Conservation (phyloP, 1,140 invertebrate genomes). For the Tenebrio molitor region DNA sequence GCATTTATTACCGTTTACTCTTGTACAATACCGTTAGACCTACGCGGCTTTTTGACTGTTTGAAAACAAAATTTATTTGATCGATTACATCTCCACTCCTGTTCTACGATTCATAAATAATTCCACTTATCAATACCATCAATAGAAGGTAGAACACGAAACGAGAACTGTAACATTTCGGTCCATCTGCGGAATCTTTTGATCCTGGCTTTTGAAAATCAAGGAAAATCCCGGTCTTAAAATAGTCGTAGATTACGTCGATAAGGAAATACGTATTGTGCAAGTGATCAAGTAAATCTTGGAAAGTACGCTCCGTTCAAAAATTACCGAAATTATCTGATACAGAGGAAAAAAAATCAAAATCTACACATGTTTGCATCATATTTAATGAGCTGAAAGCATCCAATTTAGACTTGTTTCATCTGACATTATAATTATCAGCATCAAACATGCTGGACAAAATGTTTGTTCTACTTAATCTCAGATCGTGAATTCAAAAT, state of each 20-base stretch:
- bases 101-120: slow-evolving; percentile 13
- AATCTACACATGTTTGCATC: too few species aligned
- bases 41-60: slow-evolving; percentile 1
- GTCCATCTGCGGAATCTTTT: too few species aligned
- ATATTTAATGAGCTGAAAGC: too few species aligned
- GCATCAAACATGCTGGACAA: too few species aligned
- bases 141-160: too few species aligned
- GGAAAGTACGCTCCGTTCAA: background rate
- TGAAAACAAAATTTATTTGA: slow-evolving; percentile 11
- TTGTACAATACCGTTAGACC: slow-evolving; percentile 28
- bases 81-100: background rate
- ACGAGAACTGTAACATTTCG: too few species aligned
- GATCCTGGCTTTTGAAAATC: slow-evolving; percentile 9
- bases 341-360: too few species aligned
- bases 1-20: slow-evolving; percentile 44
- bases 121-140: background rate
- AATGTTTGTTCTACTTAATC: too few species aligned
- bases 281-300: background rate
- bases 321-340: background rate
- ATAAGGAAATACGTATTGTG: background rate
- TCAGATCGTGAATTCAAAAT: too few species aligned
- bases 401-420: too few species aligned
- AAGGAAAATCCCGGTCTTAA: background rate
- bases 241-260: background rate
- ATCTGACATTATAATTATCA: too few species aligned